Conservation (phyloP, 2,888 invertebrate genomes). For the Petrolisthes cinctipes region DNA sequence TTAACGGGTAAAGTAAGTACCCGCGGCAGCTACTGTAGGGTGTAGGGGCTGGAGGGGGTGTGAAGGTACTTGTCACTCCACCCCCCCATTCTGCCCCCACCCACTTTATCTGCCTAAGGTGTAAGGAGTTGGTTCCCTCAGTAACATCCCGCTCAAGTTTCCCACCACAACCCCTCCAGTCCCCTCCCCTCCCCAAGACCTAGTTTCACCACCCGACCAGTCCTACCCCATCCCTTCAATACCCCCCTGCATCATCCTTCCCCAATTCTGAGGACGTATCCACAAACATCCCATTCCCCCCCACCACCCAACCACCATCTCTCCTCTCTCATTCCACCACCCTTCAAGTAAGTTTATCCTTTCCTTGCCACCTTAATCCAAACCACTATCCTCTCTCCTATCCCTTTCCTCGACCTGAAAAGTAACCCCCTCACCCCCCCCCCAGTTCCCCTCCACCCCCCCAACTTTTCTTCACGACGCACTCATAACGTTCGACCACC, state of each 20-base stretch:
- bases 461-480: neutral
- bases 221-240: no score
- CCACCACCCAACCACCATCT: neutral
- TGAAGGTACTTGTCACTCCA: neutral
- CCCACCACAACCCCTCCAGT: neutral
- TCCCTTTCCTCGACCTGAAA: neutral
- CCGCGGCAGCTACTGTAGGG: neutral
- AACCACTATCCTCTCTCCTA: neutral
- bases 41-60: neutral
- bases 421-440: neutral
- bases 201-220: no score
- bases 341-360: neutral
- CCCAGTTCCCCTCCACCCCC: neutral
- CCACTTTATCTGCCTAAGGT: constrained; percentile 12
- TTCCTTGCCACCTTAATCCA: neutral
- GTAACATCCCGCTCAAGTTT: neutral
- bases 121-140: constrained; percentile 31
- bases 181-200: neutral
- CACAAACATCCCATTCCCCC: neutral
- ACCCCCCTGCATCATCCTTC: no score
- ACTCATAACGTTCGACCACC: no score
- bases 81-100: neutral
- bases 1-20: neutral
- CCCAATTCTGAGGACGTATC: no score
- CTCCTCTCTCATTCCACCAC: neutral